Evolutionary conservation across 2,113 vertebrate species (phyloP).

Genomic region (Zosterops hypoxanthus): DNA sequence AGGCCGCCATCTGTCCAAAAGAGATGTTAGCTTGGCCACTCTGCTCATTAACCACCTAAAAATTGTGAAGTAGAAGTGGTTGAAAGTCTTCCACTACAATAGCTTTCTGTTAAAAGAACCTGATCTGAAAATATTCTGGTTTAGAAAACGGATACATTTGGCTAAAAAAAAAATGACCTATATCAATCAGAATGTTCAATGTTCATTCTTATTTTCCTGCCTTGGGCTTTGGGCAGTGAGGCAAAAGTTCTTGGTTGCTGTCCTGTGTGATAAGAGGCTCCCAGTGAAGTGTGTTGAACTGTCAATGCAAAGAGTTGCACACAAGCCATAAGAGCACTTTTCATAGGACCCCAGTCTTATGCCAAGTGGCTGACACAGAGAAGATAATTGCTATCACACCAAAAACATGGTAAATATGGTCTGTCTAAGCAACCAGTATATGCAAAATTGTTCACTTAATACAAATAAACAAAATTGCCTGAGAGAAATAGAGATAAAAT

Average conservation of each 20-base stretch:
- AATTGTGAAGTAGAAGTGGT: not conserved
- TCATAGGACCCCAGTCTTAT: not conserved
- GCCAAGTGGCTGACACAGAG: not conserved
- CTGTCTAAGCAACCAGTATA: not conserved
- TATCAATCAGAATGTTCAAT: not conserved
- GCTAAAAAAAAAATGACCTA: not conserved
- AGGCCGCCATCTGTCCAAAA: not conserved
- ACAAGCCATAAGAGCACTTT: not conserved
- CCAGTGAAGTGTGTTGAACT: not conserved
- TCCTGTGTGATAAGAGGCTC: not conserved
- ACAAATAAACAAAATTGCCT: not conserved
- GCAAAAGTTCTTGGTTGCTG: not conserved
- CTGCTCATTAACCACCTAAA: not conserved
- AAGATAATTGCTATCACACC: not conserved
- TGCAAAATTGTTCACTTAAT: not conserved
- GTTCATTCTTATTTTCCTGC: not conserved
- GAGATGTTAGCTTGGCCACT: not conserved
- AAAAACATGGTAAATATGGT: not conserved
- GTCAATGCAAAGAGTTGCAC: not conserved
- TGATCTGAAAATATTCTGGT: not conserved
- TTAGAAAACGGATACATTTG: not conserved
- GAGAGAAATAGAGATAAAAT: not conserved
- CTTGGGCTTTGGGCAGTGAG: not conserved
- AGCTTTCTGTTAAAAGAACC: not conserved
- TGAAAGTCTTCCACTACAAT: not conserved